phyloP scores from a whole-genome alignment of 2,797 vertebrate species.

The Paedocypris micromegethes region DNA sequence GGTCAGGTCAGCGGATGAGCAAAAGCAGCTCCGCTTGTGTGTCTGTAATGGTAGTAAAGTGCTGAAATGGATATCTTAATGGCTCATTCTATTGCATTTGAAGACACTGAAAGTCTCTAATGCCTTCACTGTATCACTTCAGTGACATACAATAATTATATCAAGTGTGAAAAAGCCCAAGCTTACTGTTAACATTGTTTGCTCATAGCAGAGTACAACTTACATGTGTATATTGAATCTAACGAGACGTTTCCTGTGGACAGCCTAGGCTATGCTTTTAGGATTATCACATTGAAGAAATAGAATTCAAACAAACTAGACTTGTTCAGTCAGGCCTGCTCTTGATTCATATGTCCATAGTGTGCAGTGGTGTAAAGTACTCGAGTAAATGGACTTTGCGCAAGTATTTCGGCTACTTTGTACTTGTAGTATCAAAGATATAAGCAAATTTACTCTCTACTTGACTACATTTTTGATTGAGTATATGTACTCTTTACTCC shows the following conservation, averaged over 20 bases:
- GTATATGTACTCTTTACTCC: too few species aligned
- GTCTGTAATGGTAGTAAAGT: constrained; percentile 16
- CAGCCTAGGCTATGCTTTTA: background rate
- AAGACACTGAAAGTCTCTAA: constrained; percentile 2
- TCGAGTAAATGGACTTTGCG: too few species aligned
- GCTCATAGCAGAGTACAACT: constrained; percentile 6
- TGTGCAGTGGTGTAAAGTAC: too few species aligned
- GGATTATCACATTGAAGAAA: background rate
- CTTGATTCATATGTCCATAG: too few species aligned
- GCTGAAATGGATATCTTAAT: constrained; percentile 23
- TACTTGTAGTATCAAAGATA: too few species aligned
- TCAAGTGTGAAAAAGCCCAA: constrained; percentile 5
- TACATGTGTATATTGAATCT: constrained; percentile 2
- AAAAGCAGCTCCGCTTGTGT: constrained; percentile 7
- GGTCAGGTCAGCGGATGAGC: background rate
- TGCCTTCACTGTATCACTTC: constrained; percentile 11
- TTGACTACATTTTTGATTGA: too few species aligned
- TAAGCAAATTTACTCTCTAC: too few species aligned
- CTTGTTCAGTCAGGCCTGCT: too few species aligned
- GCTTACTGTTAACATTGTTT: constrained; percentile 13
- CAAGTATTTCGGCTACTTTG: too few species aligned
- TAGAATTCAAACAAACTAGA: background rate
- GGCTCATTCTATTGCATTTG: constrained; percentile 8
- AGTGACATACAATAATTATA: background rate
- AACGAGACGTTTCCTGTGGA: background rate